Conservation (phyloP, 2,113 vertebrate genomes). For the Nerophis ophidion region DNA sequence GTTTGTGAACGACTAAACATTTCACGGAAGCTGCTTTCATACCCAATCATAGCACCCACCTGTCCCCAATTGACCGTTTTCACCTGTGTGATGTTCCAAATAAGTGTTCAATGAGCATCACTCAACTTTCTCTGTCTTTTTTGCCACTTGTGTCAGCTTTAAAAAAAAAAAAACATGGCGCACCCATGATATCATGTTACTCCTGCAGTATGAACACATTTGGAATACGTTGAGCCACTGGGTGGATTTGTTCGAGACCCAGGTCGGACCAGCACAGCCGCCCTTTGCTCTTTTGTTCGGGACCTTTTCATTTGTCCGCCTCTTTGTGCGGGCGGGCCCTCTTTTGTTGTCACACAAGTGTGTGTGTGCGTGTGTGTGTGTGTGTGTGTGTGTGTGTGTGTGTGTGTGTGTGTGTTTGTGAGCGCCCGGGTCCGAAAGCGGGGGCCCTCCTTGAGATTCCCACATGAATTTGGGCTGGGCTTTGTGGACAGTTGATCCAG, state of each 20-base stretch:
- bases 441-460: conserved; percentile 58
- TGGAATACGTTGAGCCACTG: conserved; percentile 11
- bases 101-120: no score
- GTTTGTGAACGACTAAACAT: no score
- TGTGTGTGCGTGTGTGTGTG: conserved; percentile 16
- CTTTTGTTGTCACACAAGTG: conserved; percentile 54
- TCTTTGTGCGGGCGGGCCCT: conserved; percentile 46
- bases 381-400: conserved; percentile 17
- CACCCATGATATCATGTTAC: no score
- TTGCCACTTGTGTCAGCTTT: no score
- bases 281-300: conserved; percentile 39
- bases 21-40: no score
- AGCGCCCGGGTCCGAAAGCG: conserved; percentile 8
- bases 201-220: neutral
- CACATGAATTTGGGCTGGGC: conserved; percentile 55
- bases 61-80: no score
- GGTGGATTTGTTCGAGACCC: conserved; percentile 24
- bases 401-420: conserved; percentile 18
- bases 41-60: no score
- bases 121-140: no score
- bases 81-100: no score
- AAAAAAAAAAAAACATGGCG: no score
- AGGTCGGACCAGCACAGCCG: conserved; percentile 35
- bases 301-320: conserved; percentile 40
- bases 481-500: conserved; percentile 66